Percentiles rank a stretch among this genome's conserved stretches.
Conservation (phyloP, 2,113 vertebrate genomes). For the Hylia prasina region DNA sequence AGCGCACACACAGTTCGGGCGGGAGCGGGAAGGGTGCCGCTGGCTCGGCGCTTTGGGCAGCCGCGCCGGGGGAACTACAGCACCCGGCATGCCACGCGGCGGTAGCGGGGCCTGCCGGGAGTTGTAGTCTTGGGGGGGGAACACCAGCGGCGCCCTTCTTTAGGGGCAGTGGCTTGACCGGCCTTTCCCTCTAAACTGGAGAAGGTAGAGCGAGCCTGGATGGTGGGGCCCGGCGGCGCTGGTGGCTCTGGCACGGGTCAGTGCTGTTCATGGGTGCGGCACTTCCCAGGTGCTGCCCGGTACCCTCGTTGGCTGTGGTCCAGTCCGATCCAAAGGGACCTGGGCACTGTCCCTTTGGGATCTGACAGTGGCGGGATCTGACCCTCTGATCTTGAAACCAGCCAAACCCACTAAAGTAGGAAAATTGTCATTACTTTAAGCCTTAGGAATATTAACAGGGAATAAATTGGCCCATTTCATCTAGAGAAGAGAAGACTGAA, state of each 20-base stretch:
- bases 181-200: background rate
- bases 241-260: background rate
- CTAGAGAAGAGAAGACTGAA: background rate
- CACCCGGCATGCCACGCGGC: background rate
- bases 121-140: background rate
- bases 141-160: rapidly evolving
- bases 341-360: no score
- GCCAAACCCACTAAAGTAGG: background rate
- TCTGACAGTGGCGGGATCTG: no score
- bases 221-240: rapidly evolving
- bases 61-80: background rate
- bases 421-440: background rate
- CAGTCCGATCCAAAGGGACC: rapidly evolving
- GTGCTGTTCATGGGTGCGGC: background rate
- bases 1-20: rapidly evolving
- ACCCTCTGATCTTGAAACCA: background rate
- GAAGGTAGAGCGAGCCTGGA: background rate
- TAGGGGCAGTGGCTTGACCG: rapidly evolving
- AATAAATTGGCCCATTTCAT: background rate
- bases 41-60: rapidly evolving
- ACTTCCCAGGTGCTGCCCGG: rapidly evolving
- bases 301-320: rapidly evolving
- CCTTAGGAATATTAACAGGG: background rate
- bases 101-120: constrained; percentile 2
- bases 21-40: background rate